Conservation (phyloP, 2,113 vertebrate species). For the Synodontis membranacea region DNA sequence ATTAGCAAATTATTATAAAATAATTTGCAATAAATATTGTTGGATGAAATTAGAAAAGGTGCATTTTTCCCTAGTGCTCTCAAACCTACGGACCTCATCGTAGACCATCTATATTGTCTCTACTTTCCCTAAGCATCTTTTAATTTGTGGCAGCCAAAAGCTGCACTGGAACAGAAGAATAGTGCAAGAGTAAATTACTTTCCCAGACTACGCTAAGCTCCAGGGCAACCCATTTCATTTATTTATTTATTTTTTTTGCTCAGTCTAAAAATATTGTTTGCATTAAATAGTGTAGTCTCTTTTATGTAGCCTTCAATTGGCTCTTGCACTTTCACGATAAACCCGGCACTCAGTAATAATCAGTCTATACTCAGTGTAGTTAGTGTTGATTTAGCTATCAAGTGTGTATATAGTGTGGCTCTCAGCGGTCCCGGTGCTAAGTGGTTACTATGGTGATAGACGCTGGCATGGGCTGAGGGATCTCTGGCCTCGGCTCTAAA, state of each 20-base stretch:
- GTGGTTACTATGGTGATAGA: constrained; percentile 71
- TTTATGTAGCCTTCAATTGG: background rate
- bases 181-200: background rate
- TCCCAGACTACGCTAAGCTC: background rate
- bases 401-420: constrained; percentile 62
- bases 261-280: background rate
- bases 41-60: background rate
- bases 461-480: constrained; percentile 53
- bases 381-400: constrained; percentile 71
- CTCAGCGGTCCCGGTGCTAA: constrained; percentile 47
- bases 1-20: too few species aligned
- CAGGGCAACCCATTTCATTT: constrained; percentile 1
- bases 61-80: background rate
- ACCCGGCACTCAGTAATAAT: background rate
- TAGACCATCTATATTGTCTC: background rate
- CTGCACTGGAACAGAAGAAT: background rate
- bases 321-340: constrained; percentile 4
- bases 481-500: constrained; percentile 66
- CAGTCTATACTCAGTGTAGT: constrained; percentile 36
- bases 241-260: too few species aligned
- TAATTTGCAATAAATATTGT: background rate
- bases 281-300: background rate
- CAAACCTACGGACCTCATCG: background rate
- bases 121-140: background rate
- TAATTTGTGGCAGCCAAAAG: background rate